Evolutionary conservation across 2,113 vertebrate species (phyloP).

Genomic region (Dromiciops gliroides): DNA sequence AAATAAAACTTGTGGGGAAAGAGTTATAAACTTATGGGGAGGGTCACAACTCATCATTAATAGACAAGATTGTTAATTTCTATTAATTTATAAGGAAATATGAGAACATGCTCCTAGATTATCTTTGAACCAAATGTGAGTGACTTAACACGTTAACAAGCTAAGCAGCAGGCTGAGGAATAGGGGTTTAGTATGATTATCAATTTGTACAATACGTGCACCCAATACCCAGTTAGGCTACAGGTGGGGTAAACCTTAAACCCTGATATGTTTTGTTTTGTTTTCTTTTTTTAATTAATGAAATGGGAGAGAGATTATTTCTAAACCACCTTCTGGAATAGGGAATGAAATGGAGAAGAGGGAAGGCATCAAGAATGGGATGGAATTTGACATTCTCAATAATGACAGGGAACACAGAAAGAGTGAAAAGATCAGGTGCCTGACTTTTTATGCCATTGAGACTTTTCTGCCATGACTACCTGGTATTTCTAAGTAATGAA

Average conservation of each 20-base stretch:
- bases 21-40: neutral
- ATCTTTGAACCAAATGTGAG: neutral
- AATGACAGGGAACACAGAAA: neutral
- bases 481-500: neutral
- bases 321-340: neutral
- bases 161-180: neutral
- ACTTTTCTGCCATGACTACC: neutral
- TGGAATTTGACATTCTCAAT: neutral
- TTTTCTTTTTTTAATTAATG: neutral
- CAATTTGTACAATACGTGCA: neutral
- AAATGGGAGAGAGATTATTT: neutral
- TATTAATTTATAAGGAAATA: neutral
- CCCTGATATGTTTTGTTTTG: neutral
- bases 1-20: neutral
- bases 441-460: neutral
- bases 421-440: neutral
- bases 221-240: neutral
- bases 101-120: neutral
- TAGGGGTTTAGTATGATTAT: neutral
- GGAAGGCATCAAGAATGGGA: neutral
- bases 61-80: neutral
- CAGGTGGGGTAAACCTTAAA: neutral
- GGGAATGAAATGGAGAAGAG: neutral
- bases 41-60: neutral
- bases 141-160: neutral